These are phyloP conservation scores for Glyphotaelius pellucidus DNA, from an alignment of 2,888 invertebrate species.

Conservation along the genomic window DNA sequence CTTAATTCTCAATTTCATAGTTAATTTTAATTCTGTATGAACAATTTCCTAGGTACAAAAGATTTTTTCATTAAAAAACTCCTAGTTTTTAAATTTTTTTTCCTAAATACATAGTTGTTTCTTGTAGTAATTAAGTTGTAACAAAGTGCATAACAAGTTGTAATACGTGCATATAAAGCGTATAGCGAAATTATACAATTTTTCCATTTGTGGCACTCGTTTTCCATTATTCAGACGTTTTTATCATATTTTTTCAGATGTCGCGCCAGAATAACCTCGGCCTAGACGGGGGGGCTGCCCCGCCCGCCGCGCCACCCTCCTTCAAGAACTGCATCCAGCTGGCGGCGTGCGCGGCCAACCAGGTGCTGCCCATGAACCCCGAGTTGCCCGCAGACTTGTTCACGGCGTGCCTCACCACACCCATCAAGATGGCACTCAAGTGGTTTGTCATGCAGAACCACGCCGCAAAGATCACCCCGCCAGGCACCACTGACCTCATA, in stretches of 20 bases:
- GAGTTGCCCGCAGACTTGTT: conserved; percentile 98
- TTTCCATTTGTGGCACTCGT: neutral
- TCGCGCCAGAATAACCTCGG: conserved; percentile 39
- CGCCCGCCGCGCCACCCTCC: conserved; percentile 73
- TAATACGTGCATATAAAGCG: too few relatives aligned
- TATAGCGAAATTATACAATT: too few relatives aligned
- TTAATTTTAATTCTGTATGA: neutral
- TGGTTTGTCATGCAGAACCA: conserved; percentile 94
- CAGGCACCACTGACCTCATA: conserved; percentile 89
- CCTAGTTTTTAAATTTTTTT: too few relatives aligned
- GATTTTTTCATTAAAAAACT: neutral
- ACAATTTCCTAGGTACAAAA: neutral
- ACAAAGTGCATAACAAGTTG: too few relatives aligned
- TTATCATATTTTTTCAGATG: conserved; percentile 25
- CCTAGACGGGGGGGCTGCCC: neutral
- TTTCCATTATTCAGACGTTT: neutral
- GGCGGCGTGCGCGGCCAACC: conserved; percentile 95
- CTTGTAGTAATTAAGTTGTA: too few relatives aligned
- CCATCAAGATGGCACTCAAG: conserved; percentile 95
- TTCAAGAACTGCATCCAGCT: conserved; percentile 96
- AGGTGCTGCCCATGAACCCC: conserved; percentile 97
- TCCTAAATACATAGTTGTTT: too few relatives aligned
- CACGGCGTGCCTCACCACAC: conserved; percentile 98
- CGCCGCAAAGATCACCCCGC: conserved; percentile 88
- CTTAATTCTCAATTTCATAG: neutral